A percentile compares a stretch with the other conserved stretches of the same genome.
These are phyloP conservation scores for Erpetoichthys calabaricus DNA, from an alignment of 2,797 vertebrate species.

Conservation along the genomic window DNA sequence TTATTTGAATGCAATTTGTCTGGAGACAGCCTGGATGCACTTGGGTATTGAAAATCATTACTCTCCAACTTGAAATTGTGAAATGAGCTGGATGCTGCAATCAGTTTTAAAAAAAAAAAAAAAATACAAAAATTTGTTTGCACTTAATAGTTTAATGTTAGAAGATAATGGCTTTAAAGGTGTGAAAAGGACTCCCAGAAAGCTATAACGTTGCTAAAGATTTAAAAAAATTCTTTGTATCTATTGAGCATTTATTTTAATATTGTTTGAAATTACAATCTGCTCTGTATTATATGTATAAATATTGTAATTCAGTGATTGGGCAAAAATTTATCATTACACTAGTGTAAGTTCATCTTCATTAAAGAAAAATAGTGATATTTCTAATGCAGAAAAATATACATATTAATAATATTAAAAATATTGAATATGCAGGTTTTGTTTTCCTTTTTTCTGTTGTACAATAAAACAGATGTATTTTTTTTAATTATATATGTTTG, in stretches of 20 bases:
- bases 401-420: slow-evolving; percentile 81
- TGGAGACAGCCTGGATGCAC: slow-evolving; percentile 60
- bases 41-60: slow-evolving; percentile 42
- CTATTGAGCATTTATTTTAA: slow-evolving; percentile 93
- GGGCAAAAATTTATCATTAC: slow-evolving; percentile 63
- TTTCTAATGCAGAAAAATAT: slow-evolving; percentile 83
- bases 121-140: slow-evolving; percentile 56
- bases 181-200: slow-evolving; percentile 55
- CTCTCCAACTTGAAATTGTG: slow-evolving; percentile 62
- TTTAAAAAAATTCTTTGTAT: slow-evolving; percentile 62
- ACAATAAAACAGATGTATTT: slow-evolving; percentile 45
- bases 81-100: slow-evolving; percentile 80
- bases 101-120: slow-evolving; percentile 52
- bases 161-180: slow-evolving; percentile 69
- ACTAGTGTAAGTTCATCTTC: slow-evolving; percentile 70
- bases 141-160: slow-evolving; percentile 81
- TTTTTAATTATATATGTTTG: slow-evolving; percentile 32
- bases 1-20: slow-evolving; percentile 28
- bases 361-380: slow-evolving; percentile 72
- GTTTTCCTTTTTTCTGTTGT: slow-evolving; percentile 46
- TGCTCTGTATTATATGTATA: slow-evolving; percentile 81
- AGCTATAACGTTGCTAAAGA: slow-evolving; percentile 60
- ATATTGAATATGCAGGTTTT: slow-evolving; percentile 72
- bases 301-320: slow-evolving; percentile 77
- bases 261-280: slow-evolving; percentile 76